Percentiles rank a stretch among this genome's conserved stretches.
phyloP scores from a whole-genome alignment of 2,888 invertebrate species.

The Fissipunctia ypsillon region DNA sequence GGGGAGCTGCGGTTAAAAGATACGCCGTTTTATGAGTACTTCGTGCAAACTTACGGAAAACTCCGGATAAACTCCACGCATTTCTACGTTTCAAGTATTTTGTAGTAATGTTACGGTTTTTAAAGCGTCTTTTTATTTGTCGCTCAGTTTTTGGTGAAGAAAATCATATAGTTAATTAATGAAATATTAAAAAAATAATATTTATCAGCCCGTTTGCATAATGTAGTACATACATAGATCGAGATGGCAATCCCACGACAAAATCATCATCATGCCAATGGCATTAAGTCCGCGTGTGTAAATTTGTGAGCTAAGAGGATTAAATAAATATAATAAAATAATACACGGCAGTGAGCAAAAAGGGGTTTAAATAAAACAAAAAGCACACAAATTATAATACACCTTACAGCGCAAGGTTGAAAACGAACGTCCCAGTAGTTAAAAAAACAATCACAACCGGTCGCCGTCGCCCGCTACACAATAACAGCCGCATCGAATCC shows the following conservation, averaged over 20 bases:
- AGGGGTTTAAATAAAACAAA: too few species aligned
- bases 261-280: too few species aligned
- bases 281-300: too few species aligned
- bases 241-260: too few species aligned
- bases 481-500: conserved; percentile 35
- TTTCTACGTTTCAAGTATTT: conserved; percentile 31
- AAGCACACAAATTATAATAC: neutral
- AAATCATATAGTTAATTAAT: neutral
- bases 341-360: neutral
- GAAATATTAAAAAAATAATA: neutral
- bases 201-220: neutral
- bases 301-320: too few species aligned
- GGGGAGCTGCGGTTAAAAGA: conserved; percentile 47
- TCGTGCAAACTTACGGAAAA: conserved; percentile 35
- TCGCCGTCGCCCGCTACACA: conserved; percentile 26
- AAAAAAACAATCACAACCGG: conserved; percentile 9
- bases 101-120: neutral
- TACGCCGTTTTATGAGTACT: conserved; percentile 48
- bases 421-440: neutral
- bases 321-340: too few species aligned
- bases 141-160: neutral
- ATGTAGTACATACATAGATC: neutral
- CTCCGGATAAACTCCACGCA: conserved; percentile 31
- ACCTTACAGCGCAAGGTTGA: too few species aligned
- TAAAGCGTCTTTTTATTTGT: neutral